Conservation (phyloP, 1,140 invertebrate species). For the Rhagoletis zephyria region DNA sequence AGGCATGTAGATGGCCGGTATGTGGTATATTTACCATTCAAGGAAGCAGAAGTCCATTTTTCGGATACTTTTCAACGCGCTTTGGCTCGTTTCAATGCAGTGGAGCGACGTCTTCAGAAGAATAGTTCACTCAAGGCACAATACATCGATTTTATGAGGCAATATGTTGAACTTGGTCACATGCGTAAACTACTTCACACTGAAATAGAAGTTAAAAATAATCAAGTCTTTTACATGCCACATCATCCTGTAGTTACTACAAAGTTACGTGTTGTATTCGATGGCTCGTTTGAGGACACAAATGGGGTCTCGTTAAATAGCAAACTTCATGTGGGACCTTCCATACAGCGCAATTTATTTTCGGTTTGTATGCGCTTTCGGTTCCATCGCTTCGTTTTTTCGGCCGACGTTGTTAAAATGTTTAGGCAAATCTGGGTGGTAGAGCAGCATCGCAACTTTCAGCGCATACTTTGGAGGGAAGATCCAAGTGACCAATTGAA, state of each 20-base stretch:
- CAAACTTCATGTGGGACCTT: conserved; percentile 63
- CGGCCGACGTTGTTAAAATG: conserved; percentile 66
- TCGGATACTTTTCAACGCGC: background rate
- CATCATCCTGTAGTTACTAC: conserved; percentile 58
- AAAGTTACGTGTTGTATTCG: conserved; percentile 63
- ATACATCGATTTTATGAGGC: conserved; percentile 62
- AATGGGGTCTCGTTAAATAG: conserved; percentile 63
- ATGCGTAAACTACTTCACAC: conserved; percentile 59
- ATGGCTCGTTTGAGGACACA: conserved; percentile 57
- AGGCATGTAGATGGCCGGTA: too few species aligned
- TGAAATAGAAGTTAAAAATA: background rate
- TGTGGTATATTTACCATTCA: background rate
- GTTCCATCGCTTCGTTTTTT: conserved; percentile 60
- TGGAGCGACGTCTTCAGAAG: conserved; percentile 22
- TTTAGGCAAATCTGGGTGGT: conserved; percentile 63
- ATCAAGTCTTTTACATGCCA: conserved; percentile 54
- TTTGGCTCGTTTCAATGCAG: background rate
- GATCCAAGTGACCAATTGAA: conserved; percentile 60
- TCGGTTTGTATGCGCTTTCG: conserved; percentile 62
- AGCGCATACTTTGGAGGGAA: conserved; percentile 71
- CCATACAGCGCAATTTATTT: conserved; percentile 67
- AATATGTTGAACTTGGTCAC: conserved; percentile 65
- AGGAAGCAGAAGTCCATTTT: background rate
- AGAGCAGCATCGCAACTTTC: conserved; percentile 59
- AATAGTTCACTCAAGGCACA: background rate